Base-by-base conservation (phyloP, 2,888 invertebrate genomes). In the Chymomyza amoena region DNA sequence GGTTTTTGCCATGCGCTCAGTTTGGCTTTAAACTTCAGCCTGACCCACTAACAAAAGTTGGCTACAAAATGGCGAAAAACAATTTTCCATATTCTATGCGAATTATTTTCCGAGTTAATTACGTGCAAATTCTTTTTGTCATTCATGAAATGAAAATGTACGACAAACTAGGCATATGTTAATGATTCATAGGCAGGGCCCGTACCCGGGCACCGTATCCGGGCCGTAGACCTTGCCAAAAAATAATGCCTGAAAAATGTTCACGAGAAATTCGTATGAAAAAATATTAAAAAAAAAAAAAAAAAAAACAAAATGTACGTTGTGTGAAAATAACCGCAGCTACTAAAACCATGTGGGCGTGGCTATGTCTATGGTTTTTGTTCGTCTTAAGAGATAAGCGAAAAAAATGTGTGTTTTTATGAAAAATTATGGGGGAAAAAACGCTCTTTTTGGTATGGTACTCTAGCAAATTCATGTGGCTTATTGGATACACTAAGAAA, bases 1-100 rank as follows among this genome's bases (percentile, higher is more conserved):
- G 84, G 88, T 88, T 84, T 81, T 88, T 67, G 81, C 87, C 87
- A 75, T 73, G 77, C 79, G 20, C 20, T 79, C 72, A 80, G 78
- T 73, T 80, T 82, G 77, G 57, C 71, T 70, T 76, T 57, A 74
- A 75, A 75, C 64, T 69, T 66, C 71, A 75, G 57, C 28, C 83
- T 82, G 82, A 83, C 83, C 84, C 82, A 83, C 81, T 82, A 69
- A 75, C 56, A 66, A 66, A 18, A 54, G 15, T 4, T 18, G 20
- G 60, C 64, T 57, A 36, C 56, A 18, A 51, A 25, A 32, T 52
- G 32, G 13, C 39, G 6, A 50, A 13, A 56, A 51, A n/a, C 67
- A 57, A 75, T 77, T 77, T 73, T 69, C 61, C 64, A 60, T 69
- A 72, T 69, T 72, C 63, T 68, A 73, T 68, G 73, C 69, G 79